These are phyloP conservation scores for Arbacia lixula DNA, from an alignment of 53 echinoderm and acorn worm genomes.

Conservation along the genomic window DNA sequence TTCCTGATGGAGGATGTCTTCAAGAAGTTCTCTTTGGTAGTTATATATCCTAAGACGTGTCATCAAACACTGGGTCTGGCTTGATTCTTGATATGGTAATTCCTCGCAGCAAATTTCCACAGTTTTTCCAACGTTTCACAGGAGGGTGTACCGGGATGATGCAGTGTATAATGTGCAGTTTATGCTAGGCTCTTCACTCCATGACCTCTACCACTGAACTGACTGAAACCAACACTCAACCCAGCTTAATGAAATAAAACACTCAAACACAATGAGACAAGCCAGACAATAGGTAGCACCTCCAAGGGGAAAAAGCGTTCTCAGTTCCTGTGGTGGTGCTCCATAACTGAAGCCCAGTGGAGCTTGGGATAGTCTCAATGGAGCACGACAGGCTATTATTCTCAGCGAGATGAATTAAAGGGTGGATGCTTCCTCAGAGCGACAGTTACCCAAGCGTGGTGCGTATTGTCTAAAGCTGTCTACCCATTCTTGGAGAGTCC, in stretches of 20 bases:
- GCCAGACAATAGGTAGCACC: conserved; percentile 32
- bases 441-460: conserved; percentile 18
- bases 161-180: no score
- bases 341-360: conserved; percentile 19
- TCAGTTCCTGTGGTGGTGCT: not conserved
- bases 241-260: conserved; percentile 32
- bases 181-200: no score
- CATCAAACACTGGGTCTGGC: no score
- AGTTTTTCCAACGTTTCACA: no score
- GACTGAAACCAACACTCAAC: conserved; percentile 5
- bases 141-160: no score
- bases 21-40: no score
- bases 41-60: no score
- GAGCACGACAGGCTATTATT: not conserved
- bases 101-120: no score
- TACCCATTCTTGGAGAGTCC: not conserved
- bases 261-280: conserved; percentile 36
- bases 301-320: not conserved
- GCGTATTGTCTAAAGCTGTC: no score
- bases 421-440: not conserved
- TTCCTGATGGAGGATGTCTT: no score
- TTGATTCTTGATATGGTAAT: no score
- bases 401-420: conserved; percentile 12
- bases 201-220: no score
- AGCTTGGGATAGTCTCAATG: conserved; percentile 21